phyloP scores from a whole-genome alignment of 2,888 invertebrate species.

The Cheilosia variabilis region DNA sequence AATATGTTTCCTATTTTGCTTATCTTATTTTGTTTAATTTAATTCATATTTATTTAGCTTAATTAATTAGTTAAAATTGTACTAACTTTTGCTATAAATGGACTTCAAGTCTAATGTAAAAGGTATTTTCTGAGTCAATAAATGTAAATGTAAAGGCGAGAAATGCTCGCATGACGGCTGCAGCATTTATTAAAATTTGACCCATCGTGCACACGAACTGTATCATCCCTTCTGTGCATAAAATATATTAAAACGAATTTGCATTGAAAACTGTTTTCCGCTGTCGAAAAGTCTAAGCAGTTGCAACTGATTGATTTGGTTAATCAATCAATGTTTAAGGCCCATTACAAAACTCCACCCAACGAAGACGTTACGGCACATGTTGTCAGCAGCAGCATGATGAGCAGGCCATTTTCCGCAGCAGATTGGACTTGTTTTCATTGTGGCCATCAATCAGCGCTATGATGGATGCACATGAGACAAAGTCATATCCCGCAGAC shows the following conservation, averaged over 20 bases:
- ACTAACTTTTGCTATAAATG: too few relatives aligned
- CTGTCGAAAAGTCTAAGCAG: slow-evolving; percentile 20
- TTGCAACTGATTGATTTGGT: slow-evolving; percentile 68
- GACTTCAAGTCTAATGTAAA: too few relatives aligned
- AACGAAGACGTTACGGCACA: not conserved
- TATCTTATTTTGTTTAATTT: too few relatives aligned
- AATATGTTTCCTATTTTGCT: too few relatives aligned
- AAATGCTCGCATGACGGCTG: not conserved
- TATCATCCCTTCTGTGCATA: not conserved
- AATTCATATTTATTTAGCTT: too few relatives aligned
- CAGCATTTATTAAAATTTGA: too few relatives aligned
- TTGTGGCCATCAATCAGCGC: slow-evolving; percentile 44
- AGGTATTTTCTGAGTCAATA: too few relatives aligned
- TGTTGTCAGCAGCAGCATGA: slow-evolving; percentile 23
- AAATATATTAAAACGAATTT: slow-evolving; percentile 1
- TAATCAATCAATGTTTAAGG: slow-evolving; percentile 60
- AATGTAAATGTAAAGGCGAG: too few relatives aligned
- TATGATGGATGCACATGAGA: slow-evolving; percentile 49
- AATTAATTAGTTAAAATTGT: too few relatives aligned
- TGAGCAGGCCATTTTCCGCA: slow-evolving; percentile 6
- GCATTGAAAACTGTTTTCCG: slow-evolving; percentile 38
- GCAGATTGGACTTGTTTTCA: not conserved
- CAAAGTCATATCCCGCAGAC: slow-evolving; percentile 3
- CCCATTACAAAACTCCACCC: not conserved
- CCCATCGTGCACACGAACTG: not conserved